Evolutionary conservation across 23 tunicate genomes (phyloP).

Genomic region (Phallusia fumigata): DNA sequence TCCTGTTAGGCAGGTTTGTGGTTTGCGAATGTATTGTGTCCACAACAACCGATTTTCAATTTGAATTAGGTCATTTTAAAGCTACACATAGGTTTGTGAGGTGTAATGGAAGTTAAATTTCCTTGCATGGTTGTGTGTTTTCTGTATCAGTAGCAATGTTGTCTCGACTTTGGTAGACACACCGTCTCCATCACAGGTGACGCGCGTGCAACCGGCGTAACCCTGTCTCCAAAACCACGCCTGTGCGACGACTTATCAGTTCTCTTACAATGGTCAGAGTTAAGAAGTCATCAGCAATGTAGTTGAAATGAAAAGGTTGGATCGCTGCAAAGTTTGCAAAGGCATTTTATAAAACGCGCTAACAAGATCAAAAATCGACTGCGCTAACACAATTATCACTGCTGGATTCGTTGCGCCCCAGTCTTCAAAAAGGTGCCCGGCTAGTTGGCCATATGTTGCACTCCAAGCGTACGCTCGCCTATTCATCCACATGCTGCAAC

Average conservation of each 20-base stretch:
- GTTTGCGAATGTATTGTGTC: no score
- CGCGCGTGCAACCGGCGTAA: background rate
- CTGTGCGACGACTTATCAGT: background rate
- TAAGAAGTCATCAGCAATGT: no score
- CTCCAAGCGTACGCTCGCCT: background rate
- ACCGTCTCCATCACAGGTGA: background rate
- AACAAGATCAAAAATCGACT: background rate
- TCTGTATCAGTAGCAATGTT: background rate
- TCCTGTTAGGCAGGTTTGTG: no score
- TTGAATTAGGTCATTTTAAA: no score
- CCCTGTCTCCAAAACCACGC: background rate
- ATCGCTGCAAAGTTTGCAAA: no score
- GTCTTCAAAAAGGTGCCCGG: slow-evolving; percentile 2
- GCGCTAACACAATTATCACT: background rate
- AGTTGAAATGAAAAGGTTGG: no score
- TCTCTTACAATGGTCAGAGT: no score
- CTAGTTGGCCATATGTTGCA: background rate
- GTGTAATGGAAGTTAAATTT: background rate
- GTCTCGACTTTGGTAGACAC: slow-evolving; percentile 1
- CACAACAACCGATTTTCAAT: no score
- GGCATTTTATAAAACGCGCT: no score
- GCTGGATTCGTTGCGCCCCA: background rate
- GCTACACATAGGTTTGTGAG: no score
- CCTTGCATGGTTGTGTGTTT: background rate
- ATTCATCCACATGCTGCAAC: background rate